Base-by-base conservation (phyloP, 2,888 invertebrate species). In the Oeneis ivallda region DNA sequence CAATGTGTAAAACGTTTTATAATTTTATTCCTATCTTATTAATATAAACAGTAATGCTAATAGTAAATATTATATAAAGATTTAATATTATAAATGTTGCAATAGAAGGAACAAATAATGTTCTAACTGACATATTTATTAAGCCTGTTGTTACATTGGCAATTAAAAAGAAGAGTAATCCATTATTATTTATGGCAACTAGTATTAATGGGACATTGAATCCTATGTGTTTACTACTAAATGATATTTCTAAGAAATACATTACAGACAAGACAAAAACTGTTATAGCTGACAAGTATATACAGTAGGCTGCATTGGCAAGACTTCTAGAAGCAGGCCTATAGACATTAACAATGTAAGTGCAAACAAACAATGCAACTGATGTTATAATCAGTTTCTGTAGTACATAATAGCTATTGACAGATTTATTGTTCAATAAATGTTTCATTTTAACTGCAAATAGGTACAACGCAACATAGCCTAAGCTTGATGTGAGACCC, bases 101-200 rank as follows among this genome's bases (percentile, higher is more conserved):
- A 13, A 69, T 13, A 17, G 76, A 75, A 32, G 83, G 79, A 4
- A 94, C 82, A 3, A 92, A 81, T 61, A 93, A 83, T 4, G 98
- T 96, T 69, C 93, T 89, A 13, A 96, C 84, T 11, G 89, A 84
- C 78, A 97, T 89, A 88, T 98, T 98, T 6, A 98, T 92, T 3
- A 94, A 78, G 10, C 98, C 98, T 0, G 98, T 99, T 15, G 96
- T 79, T 39, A 98, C 72, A 90, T 99, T 99, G 1, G 95, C 94
- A 13, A 95, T 71, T 62, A 99, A 86, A 82, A 99, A 99, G 83
- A 95, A 96, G n/a, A 93, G 79, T 39, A 98, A 86, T 1, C 96
- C 97, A 87, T 97, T 97, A 70, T 93, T 94, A 85, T 96, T 97
- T 37, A 98, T 93, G 17, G 95, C 94, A 72, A 94, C 93, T 61